Evolutionary conservation across 1,140 invertebrate species (phyloP), one percentile per base, ranked within the genome.

Genomic region (Diabrotica virgifera): DNA sequence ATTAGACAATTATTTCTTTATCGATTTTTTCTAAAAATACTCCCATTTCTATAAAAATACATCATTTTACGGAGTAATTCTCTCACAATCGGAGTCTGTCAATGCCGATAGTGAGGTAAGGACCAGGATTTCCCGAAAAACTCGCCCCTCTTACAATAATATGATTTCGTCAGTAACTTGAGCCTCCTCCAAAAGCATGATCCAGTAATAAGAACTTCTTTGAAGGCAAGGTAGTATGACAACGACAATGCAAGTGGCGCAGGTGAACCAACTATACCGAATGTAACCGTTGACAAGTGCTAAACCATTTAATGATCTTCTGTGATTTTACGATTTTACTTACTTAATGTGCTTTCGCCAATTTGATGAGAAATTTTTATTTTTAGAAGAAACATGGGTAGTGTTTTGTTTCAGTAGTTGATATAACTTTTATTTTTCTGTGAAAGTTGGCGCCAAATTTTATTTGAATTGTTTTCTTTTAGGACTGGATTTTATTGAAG

Each of bases 401-500:
- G 66, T 72, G 46, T 70, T 61, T 63, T 50, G 37, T 64, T 62
- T 63, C 8, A 14, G 51, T 52, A 57, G 57, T 36, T 63, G 36
- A 6, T 59, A 36, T 63, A 53, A 59, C 36, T 59, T 59, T 36
- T 51, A 13, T 36, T 67, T 55, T 37, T 36, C 8, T 9, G 4
- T 54, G 13, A 52, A 57, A 10, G 12, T 24, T 56, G 13, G 0
- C 10, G 10, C 10, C 5, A 65, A 12, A 52, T 5, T 12, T 46
- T 36, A 14, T 54, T 63, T 71, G 4, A 24, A 24, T 2, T 24
- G 4, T 72, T 76, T 69, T 68, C 6, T 70, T 78, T 50, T 76
- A 88, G 87, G 87, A 78, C 81, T 88, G 80, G 87, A 88, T 79
- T 88, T 88, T 78, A 83, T 87, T 76, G 86, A 86, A 76, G 81